Evolutionary conservation across 2,113 vertebrate species (phyloP), one percentile per base, ranked within the genome.

Genomic region (Climacteris rufus): DNA sequence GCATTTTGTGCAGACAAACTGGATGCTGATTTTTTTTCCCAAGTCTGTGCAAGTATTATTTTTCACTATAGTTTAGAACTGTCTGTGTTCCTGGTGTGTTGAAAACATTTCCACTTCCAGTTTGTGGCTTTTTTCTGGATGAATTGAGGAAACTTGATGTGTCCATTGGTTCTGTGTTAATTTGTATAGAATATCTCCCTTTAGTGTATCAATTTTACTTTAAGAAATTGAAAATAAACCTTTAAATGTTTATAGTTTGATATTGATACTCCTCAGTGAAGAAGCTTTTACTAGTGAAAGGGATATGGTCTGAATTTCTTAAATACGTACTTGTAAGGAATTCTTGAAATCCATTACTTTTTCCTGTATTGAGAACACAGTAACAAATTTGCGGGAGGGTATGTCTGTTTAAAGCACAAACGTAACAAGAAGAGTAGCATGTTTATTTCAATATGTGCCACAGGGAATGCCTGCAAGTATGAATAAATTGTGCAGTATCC

Each of bases 61-160:
- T 69, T 27, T 30, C 0, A 0, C 23, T 49, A 0, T 44, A 7
- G 5, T 53, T 84, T 74, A 66, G 37, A 25, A 31, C 28, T 50
- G 5, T 28, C 16, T 83, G 4, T 81, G 20, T 65, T 65, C 54
- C 8, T 19, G 45, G 6, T 0, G 47, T 31, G 11, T 50, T 60
- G n/a, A 52, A 86, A 64, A 33, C 23, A 16, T 61, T 61, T 50
- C 30, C 19, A 10, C 24, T 75, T 85, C 3, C 13, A 64, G 21
- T 76, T 60, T 56, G 13, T 61, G 20, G 3, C 16, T 72, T 82
- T 54, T 33, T 68, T 68, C 31, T 56, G 57, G 5, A 18, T 59
- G 16, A 82, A 77, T 15, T 47, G 39, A 89, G 53, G 64, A 70
- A 78, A 54, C 10, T 17, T 0, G 0, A 24, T 69, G 7, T 72